Evolutionary conservation across 1,140 invertebrate species (phyloP), one percentile per base, ranked within the genome.

Genomic region (Mylabris phalerata): DNA sequence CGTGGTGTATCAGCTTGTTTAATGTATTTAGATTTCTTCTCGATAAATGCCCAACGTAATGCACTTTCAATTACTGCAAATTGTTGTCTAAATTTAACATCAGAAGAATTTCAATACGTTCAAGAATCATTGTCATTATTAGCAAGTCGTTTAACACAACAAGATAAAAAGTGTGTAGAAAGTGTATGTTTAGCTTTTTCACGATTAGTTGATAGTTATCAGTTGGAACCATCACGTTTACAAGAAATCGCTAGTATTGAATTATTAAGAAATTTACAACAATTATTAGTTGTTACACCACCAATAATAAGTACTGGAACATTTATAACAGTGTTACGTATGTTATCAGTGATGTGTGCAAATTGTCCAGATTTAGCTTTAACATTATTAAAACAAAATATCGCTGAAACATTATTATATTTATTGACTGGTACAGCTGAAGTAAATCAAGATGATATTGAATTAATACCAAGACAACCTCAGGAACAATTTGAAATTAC

Each of bases 121-220:
- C 81, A 86, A 46, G 92, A 95, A 45, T 95, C 92, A 46, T 76
- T 98, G 45, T 83, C 90, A 3, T 77, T 96, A 46, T 77, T 98
- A 5, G 93, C 93, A 26, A 87, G 84, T 48, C 75, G 93, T 71
- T 77, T 98, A 1, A 90, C 89, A 2, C 93, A 96, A 75, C 92
- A 94, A 72, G 97, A 99, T 75, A 98, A 98, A 72, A 98, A 98
- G 69, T 95, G 93, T 63, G 92, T 98, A 10, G 97, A 98, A 71
- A 94, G 92, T 72, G 93, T 98, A 4, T 98, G 96, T 68, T 82
- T 95, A 50, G 94, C 95, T 19, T 98, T 99, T 76, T 92, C 90
- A 61, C 84, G 97, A 11, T 79, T 99, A 7, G 94, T 98, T 1
- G 97, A 99, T 67, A 96, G 94, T 74, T 95, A 95, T 74, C 94